Conservation (phyloP, 2,797 vertebrate species). For the Clarias laeviceps region DNA sequence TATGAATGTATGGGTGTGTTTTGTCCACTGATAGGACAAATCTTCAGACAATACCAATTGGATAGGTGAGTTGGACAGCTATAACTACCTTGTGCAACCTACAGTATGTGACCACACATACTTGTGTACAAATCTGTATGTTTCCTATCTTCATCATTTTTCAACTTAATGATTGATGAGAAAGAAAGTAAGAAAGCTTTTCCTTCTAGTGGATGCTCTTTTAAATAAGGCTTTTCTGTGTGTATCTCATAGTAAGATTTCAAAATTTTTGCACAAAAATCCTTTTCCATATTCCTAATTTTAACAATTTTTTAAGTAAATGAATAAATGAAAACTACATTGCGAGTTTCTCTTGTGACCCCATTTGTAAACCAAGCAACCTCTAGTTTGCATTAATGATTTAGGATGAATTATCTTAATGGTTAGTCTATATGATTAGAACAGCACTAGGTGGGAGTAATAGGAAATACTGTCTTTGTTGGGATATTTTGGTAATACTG, state of each 20-base stretch:
- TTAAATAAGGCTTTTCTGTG: background rate
- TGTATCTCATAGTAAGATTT: background rate
- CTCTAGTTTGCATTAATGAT: background rate
- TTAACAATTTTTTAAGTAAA: constrained; percentile 1
- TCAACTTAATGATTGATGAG: no score
- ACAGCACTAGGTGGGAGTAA: background rate
- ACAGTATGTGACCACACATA: background rate
- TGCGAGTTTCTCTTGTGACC: background rate
- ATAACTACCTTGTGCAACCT: background rate
- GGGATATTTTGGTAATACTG: background rate
- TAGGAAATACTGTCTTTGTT: background rate
- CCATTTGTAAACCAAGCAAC: background rate
- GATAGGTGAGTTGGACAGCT: background rate
- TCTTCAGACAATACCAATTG: background rate
- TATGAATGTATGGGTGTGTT: background rate
- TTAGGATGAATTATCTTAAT: background rate
- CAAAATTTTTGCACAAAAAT: background rate
- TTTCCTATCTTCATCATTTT: background rate
- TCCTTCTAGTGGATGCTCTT: background rate
- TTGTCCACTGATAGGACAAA: background rate
- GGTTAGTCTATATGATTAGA: background rate
- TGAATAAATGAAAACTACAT: background rate
- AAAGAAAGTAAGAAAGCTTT: background rate
- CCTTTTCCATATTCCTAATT: background rate
- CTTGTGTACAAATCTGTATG: background rate